These are phyloP conservation scores for Melanostoma mellinum DNA, from an alignment of 2,888 invertebrate genomes.

Conservation along the genomic window DNA sequence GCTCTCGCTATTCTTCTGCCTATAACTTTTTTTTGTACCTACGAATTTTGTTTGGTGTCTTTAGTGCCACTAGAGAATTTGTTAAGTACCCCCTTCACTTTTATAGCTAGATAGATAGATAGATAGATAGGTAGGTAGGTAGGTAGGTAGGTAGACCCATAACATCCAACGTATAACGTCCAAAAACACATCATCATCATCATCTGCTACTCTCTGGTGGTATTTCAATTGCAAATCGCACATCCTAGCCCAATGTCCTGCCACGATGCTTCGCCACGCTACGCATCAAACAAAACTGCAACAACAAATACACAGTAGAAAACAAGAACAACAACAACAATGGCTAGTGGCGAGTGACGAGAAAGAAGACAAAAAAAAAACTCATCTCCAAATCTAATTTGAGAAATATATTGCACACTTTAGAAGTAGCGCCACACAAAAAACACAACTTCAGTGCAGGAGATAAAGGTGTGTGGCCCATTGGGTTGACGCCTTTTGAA, in stretches of 20 bases:
- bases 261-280: conserved; percentile 9
- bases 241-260: conserved; percentile 57
- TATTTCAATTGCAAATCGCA: conserved; percentile 52
- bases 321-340: conserved; percentile 11
- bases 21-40: conserved; percentile 10
- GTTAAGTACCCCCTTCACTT: conserved; percentile 65
- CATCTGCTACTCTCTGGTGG: conserved; percentile 37
- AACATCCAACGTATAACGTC: conserved; percentile 13
- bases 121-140: background rate
- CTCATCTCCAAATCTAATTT: conserved; percentile 65
- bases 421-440: conserved; percentile 24
- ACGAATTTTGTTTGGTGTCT: conserved; percentile 70
- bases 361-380: background rate
- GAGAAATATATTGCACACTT: conserved; percentile 69
- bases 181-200: conserved; percentile 42
- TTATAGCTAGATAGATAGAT: conserved; percentile 30
- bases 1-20: background rate
- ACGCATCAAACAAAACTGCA: conserved; percentile 34
- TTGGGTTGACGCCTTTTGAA: conserved; percentile 75
- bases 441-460: background rate
- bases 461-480: conserved; percentile 74
- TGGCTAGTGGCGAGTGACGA: no score
- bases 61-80: conserved; percentile 71
- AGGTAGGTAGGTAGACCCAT: conserved; percentile 21
- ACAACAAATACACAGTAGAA: conserved; percentile 6